Percentiles rank a stretch among this genome's conserved stretches.
Evolutionary conservation across 1,140 invertebrate genomes (phyloP).

Genomic region (Drosophila repletoides): DNA sequence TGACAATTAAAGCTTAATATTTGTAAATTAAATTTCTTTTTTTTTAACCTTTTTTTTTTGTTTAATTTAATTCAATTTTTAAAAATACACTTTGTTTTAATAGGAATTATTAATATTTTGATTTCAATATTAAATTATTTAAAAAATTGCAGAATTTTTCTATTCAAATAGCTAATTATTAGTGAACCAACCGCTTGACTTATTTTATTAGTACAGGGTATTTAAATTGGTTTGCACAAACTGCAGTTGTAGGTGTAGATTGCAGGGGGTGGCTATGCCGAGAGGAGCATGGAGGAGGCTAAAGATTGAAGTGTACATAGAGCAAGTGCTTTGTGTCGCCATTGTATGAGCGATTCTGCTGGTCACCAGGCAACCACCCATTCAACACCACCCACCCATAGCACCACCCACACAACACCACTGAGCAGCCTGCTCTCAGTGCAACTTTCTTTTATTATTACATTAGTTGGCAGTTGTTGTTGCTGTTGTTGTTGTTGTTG

Average conservation of each 20-base stretch:
- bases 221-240: slow-evolving; percentile 30
- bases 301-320: slow-evolving; percentile 8
- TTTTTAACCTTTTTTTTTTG: no score
- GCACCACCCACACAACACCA: neutral
- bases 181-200: neutral
- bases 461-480: slow-evolving; percentile 46
- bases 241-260: neutral
- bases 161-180: no score
- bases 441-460: slow-evolving; percentile 56
- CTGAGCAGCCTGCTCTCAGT: slow-evolving; percentile 22
- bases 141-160: no score
- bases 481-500: slow-evolving; percentile 32
- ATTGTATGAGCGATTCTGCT: slow-evolving; percentile 39
- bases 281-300: neutral
- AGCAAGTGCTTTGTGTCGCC: slow-evolving; percentile 43
- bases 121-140: no score
- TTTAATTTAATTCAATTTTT: no score
- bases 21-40: no score
- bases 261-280: neutral
- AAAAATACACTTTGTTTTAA: no score
- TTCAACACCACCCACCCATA: neutral
- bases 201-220: slow-evolving; percentile 2
- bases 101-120: no score
- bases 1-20: no score
- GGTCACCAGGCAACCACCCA: slow-evolving; percentile 30